Base-by-base conservation (phyloP, 2,797 vertebrate species). In the Diplodus sargus region DNA sequence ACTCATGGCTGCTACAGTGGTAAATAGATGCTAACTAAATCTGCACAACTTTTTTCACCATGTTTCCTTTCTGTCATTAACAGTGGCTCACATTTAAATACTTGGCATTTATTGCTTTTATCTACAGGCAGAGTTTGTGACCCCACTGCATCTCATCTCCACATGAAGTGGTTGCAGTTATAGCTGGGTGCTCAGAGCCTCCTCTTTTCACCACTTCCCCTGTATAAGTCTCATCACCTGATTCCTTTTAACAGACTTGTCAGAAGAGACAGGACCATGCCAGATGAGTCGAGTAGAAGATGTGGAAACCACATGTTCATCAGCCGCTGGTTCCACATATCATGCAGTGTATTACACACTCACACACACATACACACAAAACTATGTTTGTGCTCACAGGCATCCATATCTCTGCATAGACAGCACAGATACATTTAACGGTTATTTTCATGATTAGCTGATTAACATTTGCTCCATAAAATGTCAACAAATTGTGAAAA, bases 241-340 rank as follows among this genome's bases (percentile, higher is more conserved):
- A 88, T 83, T 90, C 78, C 82, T 72, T 86, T 91, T 91, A 92
- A 92, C 82, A 91, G 83, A 90, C 85, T 85, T 87, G 87, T 92
- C 89, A 92, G 75, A 76, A 39, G 68, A 91, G 86, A 91, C 78
- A 77, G 83, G 64, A 67, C 79, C 79, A 71, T 28, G 83, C 81
- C 85, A 91, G 86, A 88, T 80, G 73, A 86, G 71, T 34, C 54
- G 70, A 82, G 74, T 47, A 56, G 65, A 79, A 81, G 85, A 93
- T 90, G 91, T 88, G 88, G 82, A 93, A 93, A 92, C 88, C 90
- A 93, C 86, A 93, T 93, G 91, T 88, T 91, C 79, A 83, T 87
- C 72, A 85, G 72, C 76, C 76, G 70, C 73, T 70, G 70, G 60
- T 70, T 87, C 59, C 68, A 85, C 66, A 70, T 74, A 59, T 85